Conservation (phyloP, 2,113 vertebrate genomes). For the Falco punctatus region DNA sequence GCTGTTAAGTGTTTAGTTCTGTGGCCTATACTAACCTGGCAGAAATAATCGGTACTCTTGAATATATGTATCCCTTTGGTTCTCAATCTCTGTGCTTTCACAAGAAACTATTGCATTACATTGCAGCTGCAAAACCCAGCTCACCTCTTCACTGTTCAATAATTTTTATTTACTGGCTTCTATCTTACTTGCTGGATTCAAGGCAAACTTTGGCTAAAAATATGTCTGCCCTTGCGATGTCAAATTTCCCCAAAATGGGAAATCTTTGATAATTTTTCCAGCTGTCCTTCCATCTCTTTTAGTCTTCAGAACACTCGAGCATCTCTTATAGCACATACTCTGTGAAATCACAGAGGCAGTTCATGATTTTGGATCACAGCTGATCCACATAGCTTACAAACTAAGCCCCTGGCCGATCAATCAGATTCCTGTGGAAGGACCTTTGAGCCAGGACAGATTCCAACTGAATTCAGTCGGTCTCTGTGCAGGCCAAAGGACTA, state of each 20-base stretch:
- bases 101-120: neutral
- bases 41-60: neutral
- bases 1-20: constrained; percentile 10
- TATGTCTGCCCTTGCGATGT: neutral
- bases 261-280: constrained; percentile 14
- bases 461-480: neutral
- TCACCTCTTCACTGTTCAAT: neutral
- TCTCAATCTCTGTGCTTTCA: neutral
- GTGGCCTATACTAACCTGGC: neutral
- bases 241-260: constrained; percentile 53
- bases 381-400: constrained; percentile 52
- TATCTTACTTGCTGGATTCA: neutral
- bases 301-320: constrained; percentile 17
- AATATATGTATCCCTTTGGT: neutral
- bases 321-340: constrained; percentile 11
- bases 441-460: neutral
- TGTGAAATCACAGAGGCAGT: constrained; percentile 63
- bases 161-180: neutral
- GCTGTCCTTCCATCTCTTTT: neutral
- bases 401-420: constrained; percentile 29
- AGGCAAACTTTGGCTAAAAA: constrained; percentile 28
- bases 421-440: constrained; percentile 10
- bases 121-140: constrained; percentile 22
- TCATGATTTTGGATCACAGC: constrained; percentile 47
- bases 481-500: neutral